These are phyloP conservation scores for Trogon surrucura DNA, from an alignment of 2,113 vertebrate species.

Conservation along the genomic window DNA sequence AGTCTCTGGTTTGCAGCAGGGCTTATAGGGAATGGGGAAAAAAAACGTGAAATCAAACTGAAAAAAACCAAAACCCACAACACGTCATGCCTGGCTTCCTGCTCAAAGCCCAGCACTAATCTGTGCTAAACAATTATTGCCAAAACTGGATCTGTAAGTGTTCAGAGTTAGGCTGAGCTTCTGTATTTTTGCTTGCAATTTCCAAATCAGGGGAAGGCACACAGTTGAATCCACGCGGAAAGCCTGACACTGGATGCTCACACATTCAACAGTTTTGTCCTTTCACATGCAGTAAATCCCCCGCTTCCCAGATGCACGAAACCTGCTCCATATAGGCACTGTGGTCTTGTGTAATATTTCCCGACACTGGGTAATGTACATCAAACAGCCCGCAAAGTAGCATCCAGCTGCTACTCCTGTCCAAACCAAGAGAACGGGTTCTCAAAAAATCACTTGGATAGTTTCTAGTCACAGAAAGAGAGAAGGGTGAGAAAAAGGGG, in stretches of 20 bases:
- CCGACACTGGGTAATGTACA: neutral
- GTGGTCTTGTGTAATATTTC: neutral
- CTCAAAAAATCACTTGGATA: neutral
- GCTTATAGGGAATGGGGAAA: neutral
- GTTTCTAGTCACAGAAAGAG: neutral
- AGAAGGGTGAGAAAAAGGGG: neutral
- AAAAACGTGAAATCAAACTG: rapidly evolving
- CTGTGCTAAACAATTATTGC: neutral
- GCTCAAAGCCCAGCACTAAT: neutral
- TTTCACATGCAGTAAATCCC: neutral
- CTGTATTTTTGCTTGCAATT: neutral
- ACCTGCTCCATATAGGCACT: neutral
- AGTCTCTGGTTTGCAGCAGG: neutral
- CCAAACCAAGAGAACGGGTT: neutral
- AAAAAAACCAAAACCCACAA: neutral
- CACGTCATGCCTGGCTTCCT: neutral
- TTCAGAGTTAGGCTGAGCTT: neutral
- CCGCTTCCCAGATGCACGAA: neutral
- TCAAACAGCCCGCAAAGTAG: neutral
- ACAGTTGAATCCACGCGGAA: neutral
- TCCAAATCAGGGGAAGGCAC: neutral
- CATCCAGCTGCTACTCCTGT: neutral
- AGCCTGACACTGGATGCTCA: neutral
- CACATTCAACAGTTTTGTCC: neutral
- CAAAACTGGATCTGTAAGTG: neutral